Percentiles rank a stretch among this genome's conserved stretches.
Conservation (phyloP, 2,888 invertebrate species). For the Lepidocyrtinus sp. region DNA sequence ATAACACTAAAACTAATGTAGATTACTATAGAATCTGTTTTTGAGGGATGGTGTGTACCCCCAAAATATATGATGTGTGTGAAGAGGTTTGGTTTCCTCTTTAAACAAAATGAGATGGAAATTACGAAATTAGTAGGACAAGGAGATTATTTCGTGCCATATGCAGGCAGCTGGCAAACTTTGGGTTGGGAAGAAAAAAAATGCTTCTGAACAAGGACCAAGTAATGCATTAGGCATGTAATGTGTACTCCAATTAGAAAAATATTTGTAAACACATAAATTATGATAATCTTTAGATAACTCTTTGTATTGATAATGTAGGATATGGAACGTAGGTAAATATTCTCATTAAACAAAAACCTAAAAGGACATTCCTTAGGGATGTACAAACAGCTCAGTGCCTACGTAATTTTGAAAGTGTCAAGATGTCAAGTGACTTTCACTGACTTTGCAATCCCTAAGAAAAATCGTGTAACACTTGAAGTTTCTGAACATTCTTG, state of each 20-base stretch:
- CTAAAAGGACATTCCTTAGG: no score
- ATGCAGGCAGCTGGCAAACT: constrained; percentile 34
- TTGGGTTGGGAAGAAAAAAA: no score
- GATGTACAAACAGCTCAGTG: no score
- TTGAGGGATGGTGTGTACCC: not conserved
- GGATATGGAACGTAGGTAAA: no score
- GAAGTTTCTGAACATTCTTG: not conserved
- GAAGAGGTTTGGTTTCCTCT: not conserved
- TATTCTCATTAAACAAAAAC: no score
- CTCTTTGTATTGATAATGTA: no score
- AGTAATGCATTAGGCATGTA: no score
- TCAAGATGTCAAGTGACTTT: not conserved
- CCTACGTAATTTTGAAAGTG: no score
- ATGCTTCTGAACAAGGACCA: not conserved
- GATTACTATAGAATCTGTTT: not conserved
- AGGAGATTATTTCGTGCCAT: constrained; percentile 1
- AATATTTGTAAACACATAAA: no score
- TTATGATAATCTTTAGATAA: no score
- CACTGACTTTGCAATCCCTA: not conserved
- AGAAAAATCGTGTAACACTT: not conserved
- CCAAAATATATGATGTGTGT: constrained; percentile 2
- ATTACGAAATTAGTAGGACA: constrained; percentile 4
- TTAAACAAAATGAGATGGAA: constrained; percentile 8
- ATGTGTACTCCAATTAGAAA: no score
- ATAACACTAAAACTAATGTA: not conserved